Evolutionary conservation across 1,140 invertebrate genomes (phyloP).

Genomic region (Paraescarpia echinospica): DNA sequence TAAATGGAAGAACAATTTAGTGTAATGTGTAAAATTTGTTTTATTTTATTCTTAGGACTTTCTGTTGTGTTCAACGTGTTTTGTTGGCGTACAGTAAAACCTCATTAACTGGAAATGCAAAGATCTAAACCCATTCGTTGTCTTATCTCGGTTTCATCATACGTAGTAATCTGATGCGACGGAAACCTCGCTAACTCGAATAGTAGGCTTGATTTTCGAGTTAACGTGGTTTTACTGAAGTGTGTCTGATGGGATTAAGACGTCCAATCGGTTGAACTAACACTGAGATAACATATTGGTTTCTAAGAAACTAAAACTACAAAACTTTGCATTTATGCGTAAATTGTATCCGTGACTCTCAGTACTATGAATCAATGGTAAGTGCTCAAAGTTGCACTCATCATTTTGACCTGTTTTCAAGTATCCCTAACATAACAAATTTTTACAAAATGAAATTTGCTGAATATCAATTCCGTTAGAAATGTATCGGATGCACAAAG

Average conservation of each 20-base stretch:
- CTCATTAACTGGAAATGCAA: conserved; percentile 1
- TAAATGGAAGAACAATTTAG: not conserved
- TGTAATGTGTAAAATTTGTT: not conserved
- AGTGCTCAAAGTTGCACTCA: too few relatives aligned
- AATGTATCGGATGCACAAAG: too few relatives aligned
- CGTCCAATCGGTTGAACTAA: not conserved
- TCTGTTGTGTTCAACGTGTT: not conserved
- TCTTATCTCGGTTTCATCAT: not conserved
- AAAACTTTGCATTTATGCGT: too few relatives aligned
- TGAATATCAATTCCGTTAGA: too few relatives aligned
- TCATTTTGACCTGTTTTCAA: too few relatives aligned
- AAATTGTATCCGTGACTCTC: too few relatives aligned
- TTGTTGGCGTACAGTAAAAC: not conserved
- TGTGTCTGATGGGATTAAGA: not conserved
- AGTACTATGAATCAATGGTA: too few relatives aligned
- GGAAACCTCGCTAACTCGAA: not conserved
- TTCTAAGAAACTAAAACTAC: too few relatives aligned
- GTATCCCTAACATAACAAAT: too few relatives aligned
- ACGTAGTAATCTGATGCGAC: not conserved
- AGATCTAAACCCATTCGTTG: not conserved
- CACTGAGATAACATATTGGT: not conserved
- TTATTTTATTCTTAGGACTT: not conserved
- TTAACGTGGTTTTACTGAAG: not conserved
- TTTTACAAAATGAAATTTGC: too few relatives aligned
- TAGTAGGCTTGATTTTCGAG: not conserved